Base-by-base conservation (phyloP, 2,797 vertebrate genomes). In the Catharus ustulatus region DNA sequence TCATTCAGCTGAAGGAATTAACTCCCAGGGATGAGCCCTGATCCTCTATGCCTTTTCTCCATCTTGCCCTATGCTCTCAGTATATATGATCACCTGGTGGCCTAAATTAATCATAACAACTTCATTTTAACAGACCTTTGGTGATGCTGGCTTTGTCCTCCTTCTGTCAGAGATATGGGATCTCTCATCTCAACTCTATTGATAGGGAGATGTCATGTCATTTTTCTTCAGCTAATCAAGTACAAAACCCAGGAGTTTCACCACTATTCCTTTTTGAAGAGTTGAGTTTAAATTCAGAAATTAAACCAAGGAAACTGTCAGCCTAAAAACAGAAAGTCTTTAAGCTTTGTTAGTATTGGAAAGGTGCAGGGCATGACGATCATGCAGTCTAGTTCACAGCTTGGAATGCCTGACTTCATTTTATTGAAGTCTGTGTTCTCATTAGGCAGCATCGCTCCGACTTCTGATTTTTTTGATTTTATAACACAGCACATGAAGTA, bases 361-460 rank as follows among this genome's bases (percentile, higher is more conserved):
- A 80, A 91, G 21, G 17, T 71, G 9, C 5, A 64, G 51, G 19
- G 9, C 17, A 29, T 42, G 29, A 36, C 71, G 62, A 66, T 34
- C 14, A 51, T 1, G 0, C 0, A 0, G 6, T 45, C 17, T 20
- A 4, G 7, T 69, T 85, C 66, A 63, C 46, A 87, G 38, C 26
- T 42, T 61, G 58, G 17, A 18, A 52, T 30, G 51, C 18, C 51
- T 52, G 51, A 52, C 51, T 29, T 52, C 29, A 43, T 59, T 14
- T 57, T 67, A 55, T 4, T 36, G 38, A 85, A 52, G 15, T 82
- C 67, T 73, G 12, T 62, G 24, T 58, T 38, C 10, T 38, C 26
- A 5, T 51, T 22, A 58, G 23, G 32, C 57, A 49, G 9, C 10
- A 67, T 22, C 0, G 0, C 7, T 89, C n/a, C 59, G 29, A 64